phyloP scores from a whole-genome alignment of 2,113 vertebrate genomes.

The Ophiodon elongatus region DNA sequence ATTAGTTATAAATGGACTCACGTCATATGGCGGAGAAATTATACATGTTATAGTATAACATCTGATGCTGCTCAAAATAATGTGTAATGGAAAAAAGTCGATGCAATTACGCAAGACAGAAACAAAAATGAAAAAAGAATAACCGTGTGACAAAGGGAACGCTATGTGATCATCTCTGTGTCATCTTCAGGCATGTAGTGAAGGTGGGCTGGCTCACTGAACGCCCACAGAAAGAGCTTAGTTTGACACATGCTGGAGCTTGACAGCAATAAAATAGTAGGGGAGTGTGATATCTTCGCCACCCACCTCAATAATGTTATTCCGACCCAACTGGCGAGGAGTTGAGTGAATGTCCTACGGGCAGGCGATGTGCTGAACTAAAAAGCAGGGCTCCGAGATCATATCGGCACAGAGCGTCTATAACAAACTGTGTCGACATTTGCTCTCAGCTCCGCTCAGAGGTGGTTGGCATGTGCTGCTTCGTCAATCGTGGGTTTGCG shows the following conservation, averaged over 20 bases:
- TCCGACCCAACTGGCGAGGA: conserved; percentile 32
- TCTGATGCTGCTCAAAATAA: background rate
- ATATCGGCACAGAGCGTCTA: conserved; percentile 39
- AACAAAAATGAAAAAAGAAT: background rate
- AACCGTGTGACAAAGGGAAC: background rate
- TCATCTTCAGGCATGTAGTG: background rate
- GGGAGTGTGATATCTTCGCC: conserved; percentile 35
- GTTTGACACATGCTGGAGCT: conserved; percentile 49
- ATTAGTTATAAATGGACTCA: background rate
- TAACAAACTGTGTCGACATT: conserved; percentile 62
- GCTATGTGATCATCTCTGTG: background rate
- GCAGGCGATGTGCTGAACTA: conserved; percentile 34
- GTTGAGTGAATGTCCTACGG: conserved; percentile 32
- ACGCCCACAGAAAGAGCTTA: conserved; percentile 32
- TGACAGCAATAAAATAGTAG: conserved; percentile 42
- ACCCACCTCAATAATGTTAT: conserved; percentile 47
- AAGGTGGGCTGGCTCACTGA: background rate
- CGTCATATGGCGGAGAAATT: background rate
- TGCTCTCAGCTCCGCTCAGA: conserved; percentile 56
- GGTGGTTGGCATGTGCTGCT: conserved; percentile 65
- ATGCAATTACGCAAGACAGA: background rate
- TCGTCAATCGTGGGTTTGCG: conserved; percentile 64
- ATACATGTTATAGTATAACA: background rate
- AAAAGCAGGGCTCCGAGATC: conserved; percentile 47
- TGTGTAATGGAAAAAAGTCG: background rate